phyloP scores from a whole-genome alignment of 2,888 invertebrate genomes.

The Elysia crispata region DNA sequence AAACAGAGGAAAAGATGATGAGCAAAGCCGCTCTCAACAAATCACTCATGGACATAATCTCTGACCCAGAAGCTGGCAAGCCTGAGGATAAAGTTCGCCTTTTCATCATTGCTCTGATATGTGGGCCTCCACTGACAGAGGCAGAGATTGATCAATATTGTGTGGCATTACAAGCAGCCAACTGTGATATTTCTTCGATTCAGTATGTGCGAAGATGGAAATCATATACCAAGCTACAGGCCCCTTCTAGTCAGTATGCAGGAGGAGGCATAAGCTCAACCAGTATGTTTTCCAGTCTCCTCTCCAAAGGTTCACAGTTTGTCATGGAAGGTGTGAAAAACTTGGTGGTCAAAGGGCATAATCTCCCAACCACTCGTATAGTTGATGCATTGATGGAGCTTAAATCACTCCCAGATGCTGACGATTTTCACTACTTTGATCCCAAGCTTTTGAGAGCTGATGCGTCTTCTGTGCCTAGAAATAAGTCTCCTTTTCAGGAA shows the following conservation, averaged over 20 bases:
- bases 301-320: constrained; percentile 96
- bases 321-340: constrained; percentile 99
- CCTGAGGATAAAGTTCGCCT: constrained; percentile 94
- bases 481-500: constrained; percentile 75
- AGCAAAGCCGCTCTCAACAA: constrained; percentile 83
- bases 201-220: constrained; percentile 96
- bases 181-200: constrained; percentile 91
- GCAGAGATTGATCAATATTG: constrained; percentile 91
- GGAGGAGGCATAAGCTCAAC: constrained; percentile 95
- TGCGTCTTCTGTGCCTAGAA: constrained; percentile 71
- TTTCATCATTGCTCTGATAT: constrained; percentile 92
- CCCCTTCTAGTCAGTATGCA: constrained; percentile 84
- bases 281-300: constrained; percentile 97
- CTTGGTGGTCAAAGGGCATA: constrained; percentile 97
- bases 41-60: constrained; percentile 90
- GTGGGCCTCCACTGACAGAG: constrained; percentile 87
- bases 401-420: constrained; percentile 86
- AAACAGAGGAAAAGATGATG: constrained; percentile 98
- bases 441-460: constrained; percentile 90
- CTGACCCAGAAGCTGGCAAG: constrained; percentile 91
- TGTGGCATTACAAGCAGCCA: constrained; percentile 86
- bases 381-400: constrained; percentile 93
- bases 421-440: constrained; percentile 95
- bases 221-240: constrained; percentile 88
- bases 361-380: constrained; percentile 94